Base-by-base conservation (phyloP, 2,888 invertebrate species). In the Glaucopsyche alexis region DNA sequence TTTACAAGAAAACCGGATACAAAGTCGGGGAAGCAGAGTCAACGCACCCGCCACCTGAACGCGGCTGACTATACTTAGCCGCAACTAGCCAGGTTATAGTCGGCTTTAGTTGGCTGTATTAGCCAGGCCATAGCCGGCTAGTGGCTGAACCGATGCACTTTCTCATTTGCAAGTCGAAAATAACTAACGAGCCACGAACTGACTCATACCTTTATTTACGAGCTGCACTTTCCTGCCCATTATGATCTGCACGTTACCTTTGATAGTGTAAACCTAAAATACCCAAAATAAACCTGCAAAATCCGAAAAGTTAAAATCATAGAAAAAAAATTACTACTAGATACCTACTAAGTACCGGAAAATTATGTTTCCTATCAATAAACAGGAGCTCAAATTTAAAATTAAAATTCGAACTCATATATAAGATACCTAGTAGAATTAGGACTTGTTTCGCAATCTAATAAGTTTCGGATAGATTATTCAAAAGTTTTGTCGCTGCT, bases 111-210 rank as follows among this genome's bases (percentile, higher is more conserved):
- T 19, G 55, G 55, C 55, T 60, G 11, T 13, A 19, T 60, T 50
- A 76, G 80, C 19, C 55, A 11, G 55, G 55, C 55, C 19, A 60
- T 60, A 60, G 55, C 55, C 52, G 52, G 16, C 52, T 60, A 38
- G 16, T n/a, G 50, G 50, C 72, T 67, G 70, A 80, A 83, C 80
- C 84, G 83, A 85, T 89, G 88, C 89, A 89, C 87, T 88, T 88
- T 87, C 90, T 87, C 88, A 87, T 88, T 87, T 86, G 86, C 89
- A 85, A 85, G 84, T 88, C 87, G 84, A 87, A 90, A 90, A 90
- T 91, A 84, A 84, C 84, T 77, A 78, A 72, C 66, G 66, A 72
- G 73, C 77, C 71, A 76, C 79, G 75, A 80, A 71, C 81, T 87
- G 90, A 91, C 82, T 91, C 91, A 90, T 85, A 81, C 79, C 80